Base-by-base conservation (phyloP, 2,113 vertebrate genomes). In the Polyodon spathula region DNA sequence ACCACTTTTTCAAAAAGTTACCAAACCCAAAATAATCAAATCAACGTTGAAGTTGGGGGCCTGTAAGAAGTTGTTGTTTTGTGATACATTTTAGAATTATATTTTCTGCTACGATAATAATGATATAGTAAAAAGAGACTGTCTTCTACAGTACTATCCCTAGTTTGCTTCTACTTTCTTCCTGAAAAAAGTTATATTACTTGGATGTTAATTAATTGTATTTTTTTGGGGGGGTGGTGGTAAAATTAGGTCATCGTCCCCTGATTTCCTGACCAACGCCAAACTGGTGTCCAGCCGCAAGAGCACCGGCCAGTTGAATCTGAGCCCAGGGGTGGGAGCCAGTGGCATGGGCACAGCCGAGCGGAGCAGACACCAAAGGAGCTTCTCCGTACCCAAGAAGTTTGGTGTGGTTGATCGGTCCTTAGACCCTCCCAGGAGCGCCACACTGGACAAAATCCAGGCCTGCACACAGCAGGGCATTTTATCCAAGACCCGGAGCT, bases 381-480 rank as follows among this genome's bases (percentile, higher is more conserved):
- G 94, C 70, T 97, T 93, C 76, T 99, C 96, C 0, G 96, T 98
- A 50, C 95, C 96, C 63, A 98, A 99, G 70, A 99, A 99, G 73
- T 97, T 98, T 62, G 95, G 94, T n/a, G 93, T 94, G 56, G 80
- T 88, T 2, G 88, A 93, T 71, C 88, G 84, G 56, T 86, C 82
- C 12, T 87, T 84, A 0, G 93, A 97, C 70, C 93, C 95, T 6
- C 95, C 96, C 7, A 92, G 96, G 61, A 97, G 94, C 60, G 94
- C 94, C 65, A 99, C 96, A 0, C 75, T 99, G 62, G 96, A 99
- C 72, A 90, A 95, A 66, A 97, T 97, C 69, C 94, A 99, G 76
- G 96, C 94, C 0, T 94, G 93, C 74, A 94, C 92, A 61, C 93
- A 92, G 38, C 93, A 95, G 51, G 91, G 90, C 54, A 83, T 95